These are phyloP conservation scores for Gorsachius magnificus DNA, from an alignment of 2,797 vertebrate genomes.

Conservation along the genomic window DNA sequence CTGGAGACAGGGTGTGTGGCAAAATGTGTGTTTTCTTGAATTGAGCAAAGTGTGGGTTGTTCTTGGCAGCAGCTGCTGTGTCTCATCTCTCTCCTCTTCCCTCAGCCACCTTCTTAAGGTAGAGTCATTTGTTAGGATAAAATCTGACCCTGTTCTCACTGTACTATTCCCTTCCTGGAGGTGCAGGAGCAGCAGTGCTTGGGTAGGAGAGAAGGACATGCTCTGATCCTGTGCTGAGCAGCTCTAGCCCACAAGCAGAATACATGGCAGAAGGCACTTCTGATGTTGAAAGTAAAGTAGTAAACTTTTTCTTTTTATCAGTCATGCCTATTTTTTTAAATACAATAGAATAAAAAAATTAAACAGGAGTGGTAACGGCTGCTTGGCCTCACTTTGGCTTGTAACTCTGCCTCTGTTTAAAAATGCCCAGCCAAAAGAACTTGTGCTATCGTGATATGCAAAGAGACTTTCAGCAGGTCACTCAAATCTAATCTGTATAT, in stretches of 20 bases:
- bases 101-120: neutral
- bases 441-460: neutral
- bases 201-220: neutral
- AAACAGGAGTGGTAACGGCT: neutral
- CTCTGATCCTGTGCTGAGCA: neutral
- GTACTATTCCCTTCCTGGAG: neutral
- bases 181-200: neutral
- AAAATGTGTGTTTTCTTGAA: neutral
- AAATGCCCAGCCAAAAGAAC: slow-evolving; percentile 3
- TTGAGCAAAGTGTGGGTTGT: neutral
- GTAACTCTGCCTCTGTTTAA: slow-evolving; percentile 19
- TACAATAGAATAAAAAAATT: neutral
- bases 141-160: neutral
- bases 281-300: neutral
- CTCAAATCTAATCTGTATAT: neutral
- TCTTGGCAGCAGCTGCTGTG: neutral
- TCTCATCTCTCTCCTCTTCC: neutral
- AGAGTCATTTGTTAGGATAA: neutral
- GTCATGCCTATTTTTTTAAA: neutral
- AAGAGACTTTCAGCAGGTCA: neutral
- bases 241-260: neutral
- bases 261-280: neutral
- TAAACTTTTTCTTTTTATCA: neutral
- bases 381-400: neutral
- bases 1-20: neutral